Conservation (phyloP, 2,888 invertebrate genomes). For the Arge pagana region DNA sequence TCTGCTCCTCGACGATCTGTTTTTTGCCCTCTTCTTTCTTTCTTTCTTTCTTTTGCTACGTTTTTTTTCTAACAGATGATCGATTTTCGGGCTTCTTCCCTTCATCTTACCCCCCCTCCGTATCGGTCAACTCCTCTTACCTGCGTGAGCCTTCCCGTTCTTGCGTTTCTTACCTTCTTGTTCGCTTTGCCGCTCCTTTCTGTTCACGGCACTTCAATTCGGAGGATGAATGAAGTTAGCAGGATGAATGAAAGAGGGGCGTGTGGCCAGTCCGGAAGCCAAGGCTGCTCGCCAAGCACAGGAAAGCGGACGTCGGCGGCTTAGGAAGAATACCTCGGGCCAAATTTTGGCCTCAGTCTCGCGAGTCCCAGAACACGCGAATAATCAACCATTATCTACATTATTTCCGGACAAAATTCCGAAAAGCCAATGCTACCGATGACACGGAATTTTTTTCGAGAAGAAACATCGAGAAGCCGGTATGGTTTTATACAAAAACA, state of each 20-base stretch:
- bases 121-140: constrained; percentile 22
- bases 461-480: no score
- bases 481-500: no score
- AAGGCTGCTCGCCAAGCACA: constrained; percentile 1
- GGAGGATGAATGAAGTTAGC: constrained; percentile 47
- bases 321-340: constrained; percentile 13
- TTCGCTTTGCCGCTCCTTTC: constrained; percentile 13
- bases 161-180: background rate
- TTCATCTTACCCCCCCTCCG: constrained; percentile 26
- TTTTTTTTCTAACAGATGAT: constrained; percentile 7
- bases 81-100: constrained; percentile 4
- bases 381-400: no score
- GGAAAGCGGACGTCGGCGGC: background rate
- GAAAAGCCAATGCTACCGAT: no score
- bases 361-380: no score
- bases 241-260: constrained; percentile 47
- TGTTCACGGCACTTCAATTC: constrained; percentile 40
- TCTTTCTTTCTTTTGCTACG: constrained; percentile 5
- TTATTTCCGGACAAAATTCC: no score
- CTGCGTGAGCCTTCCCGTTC: no score
- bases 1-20: background rate
- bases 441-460: no score
- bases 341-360: background rate
- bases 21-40: background rate
- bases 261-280: constrained; percentile 27